Conservation (phyloP, 2,113 vertebrate species). For the Gymnorhina tibicen region DNA sequence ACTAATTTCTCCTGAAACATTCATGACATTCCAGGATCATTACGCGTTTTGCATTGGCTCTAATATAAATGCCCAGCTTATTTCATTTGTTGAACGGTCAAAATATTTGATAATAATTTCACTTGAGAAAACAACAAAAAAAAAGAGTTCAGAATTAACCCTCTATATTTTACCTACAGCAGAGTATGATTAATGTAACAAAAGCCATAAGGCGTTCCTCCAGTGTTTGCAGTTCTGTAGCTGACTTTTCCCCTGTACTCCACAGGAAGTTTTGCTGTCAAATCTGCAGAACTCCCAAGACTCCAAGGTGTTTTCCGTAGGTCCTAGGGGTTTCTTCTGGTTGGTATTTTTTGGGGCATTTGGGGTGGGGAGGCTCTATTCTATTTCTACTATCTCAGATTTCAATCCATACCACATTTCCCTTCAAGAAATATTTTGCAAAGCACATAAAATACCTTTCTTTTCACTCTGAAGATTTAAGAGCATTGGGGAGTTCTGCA, state of each 20-base stretch:
- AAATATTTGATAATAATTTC: not conserved
- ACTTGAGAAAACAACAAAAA: not conserved
- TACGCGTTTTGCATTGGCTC: not conserved
- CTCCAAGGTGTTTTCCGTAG: not conserved
- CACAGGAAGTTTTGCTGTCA: not conserved
- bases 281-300: not conserved
- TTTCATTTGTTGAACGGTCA: not conserved
- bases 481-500: not conserved
- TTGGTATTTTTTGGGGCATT: too few species aligned
- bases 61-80: not conserved
- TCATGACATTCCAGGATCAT: not conserved
- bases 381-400: not conserved
- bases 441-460: not conserved
- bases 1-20: not conserved
- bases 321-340: rapidly evolving
- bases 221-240: not conserved
- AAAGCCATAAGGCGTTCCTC: not conserved
- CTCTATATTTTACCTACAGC: not conserved
- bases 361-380: rapidly evolving
- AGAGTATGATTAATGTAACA: not conserved
- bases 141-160: not conserved
- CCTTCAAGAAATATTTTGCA: not conserved
- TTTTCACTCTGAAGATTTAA: not conserved
- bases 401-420: not conserved
- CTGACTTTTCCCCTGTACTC: not conserved